These are phyloP conservation scores for Myotis brandtii DNA, from an alignment of 2,113 vertebrate species.

Conservation along the genomic window DNA sequence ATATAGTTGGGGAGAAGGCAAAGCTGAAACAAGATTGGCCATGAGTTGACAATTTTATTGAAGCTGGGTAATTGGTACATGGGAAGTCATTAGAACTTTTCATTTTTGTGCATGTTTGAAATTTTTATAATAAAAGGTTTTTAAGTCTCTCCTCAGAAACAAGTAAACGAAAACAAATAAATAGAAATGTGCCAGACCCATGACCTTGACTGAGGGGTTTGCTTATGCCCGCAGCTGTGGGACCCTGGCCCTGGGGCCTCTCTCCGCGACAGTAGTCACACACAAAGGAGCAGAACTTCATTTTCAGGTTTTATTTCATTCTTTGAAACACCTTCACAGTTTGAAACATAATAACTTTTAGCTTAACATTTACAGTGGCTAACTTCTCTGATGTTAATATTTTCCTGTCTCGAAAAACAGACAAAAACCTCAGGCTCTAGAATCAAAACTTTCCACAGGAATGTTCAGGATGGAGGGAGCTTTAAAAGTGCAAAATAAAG, in stretches of 20 bases:
- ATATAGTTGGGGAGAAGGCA: no score
- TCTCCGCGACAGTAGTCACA: background rate
- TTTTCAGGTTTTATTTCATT: constrained; percentile 76
- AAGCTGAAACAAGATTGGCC: no score
- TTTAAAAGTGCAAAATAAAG: constrained; percentile 31
- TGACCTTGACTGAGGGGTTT: background rate
- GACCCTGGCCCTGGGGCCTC: background rate
- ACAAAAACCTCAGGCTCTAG: background rate
- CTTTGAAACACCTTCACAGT: constrained; percentile 65
- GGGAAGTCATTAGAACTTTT: no score
- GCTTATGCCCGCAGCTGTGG: rapidly evolving
- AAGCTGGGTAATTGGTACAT: no score
- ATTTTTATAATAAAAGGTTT: no score
- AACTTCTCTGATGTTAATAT: background rate
- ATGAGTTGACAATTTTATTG: no score
- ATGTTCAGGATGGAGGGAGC: background rate
- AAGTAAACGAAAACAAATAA: no score
- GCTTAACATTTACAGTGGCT: background rate
- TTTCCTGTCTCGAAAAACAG: background rate
- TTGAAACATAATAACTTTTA: constrained; percentile 49
- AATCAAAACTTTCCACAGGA: background rate
- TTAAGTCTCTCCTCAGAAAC: no score
- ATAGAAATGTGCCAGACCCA: background rate
- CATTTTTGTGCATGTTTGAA: no score
- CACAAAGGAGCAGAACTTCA: background rate